A percentile compares a stretch with the other conserved stretches of the same genome.
These are phyloP conservation scores for Nannobrachium achirus DNA, from an alignment of 2,113 vertebrate genomes.

Conservation along the genomic window DNA sequence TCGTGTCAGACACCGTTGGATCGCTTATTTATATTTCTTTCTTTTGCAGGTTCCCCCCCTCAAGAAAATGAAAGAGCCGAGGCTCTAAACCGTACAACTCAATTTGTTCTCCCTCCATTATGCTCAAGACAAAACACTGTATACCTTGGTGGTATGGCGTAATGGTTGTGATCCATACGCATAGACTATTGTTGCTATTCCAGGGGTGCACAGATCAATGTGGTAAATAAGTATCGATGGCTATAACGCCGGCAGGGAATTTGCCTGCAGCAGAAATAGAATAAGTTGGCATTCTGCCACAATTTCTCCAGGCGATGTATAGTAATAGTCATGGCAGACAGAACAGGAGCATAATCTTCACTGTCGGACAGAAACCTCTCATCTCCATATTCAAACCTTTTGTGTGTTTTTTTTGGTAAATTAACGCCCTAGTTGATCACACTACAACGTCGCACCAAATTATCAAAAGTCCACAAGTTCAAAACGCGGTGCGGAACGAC, in stretches of 20 bases:
- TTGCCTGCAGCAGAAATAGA: not conserved
- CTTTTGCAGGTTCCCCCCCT: slow-evolving; percentile 2
- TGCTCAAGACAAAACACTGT: not conserved
- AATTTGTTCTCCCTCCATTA: not conserved
- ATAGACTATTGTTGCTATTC: not conserved
- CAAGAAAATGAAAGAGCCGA: slow-evolving; percentile 4
- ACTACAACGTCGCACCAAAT: no score
- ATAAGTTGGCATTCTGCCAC: not conserved
- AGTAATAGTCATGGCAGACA: no score
- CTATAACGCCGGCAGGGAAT: not conserved
- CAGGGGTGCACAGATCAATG: not conserved
- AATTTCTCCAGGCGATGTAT: not conserved
- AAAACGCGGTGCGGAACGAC: no score
- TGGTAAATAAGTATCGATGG: not conserved
- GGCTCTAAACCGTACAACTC: no score
- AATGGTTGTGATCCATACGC: not conserved
- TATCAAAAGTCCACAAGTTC: no score
- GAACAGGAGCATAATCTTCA: no score
- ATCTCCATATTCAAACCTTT: no score
- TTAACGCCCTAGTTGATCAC: no score
- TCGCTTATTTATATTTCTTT: slow-evolving; percentile 21
- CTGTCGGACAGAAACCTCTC: no score
- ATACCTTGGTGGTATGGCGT: not conserved
- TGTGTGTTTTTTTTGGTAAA: no score
- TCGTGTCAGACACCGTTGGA: slow-evolving; percentile 24